phyloP scores from a whole-genome alignment of 2,888 invertebrate species.

The Polylopha cassiicola region DNA sequence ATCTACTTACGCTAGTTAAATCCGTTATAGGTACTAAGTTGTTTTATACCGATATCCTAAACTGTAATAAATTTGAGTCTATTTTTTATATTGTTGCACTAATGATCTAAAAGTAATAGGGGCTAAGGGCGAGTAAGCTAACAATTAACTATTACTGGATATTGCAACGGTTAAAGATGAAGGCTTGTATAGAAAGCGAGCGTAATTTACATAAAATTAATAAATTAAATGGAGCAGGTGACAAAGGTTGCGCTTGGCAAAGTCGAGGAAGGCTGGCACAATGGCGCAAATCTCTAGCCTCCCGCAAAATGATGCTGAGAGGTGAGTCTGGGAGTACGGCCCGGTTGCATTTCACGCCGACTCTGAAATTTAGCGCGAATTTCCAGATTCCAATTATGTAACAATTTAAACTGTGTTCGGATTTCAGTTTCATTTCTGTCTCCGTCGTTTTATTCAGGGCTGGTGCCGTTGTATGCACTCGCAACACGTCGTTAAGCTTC shows the following conservation, averaged over 20 bases:
- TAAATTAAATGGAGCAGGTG: constrained; percentile 4
- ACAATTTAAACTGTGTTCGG: constrained; percentile 33
- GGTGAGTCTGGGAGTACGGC: constrained; percentile 21
- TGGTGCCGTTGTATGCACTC: constrained; percentile 4
- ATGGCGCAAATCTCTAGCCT: constrained; percentile 4
- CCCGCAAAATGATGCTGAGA: constrained; percentile 5
- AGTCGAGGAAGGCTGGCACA: neutral
- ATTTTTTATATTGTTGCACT: too few relatives aligned
- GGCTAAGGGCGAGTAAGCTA: too few relatives aligned
- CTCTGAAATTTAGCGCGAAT: constrained; percentile 31
- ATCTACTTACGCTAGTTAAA: too few relatives aligned
- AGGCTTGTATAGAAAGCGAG: too few relatives aligned
- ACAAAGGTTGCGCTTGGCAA: constrained; percentile 4
- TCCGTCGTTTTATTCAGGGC: constrained; percentile 21
- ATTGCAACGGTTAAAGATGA: too few relatives aligned
- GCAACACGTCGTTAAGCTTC: too few relatives aligned
- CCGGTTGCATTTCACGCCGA: constrained; percentile 29
- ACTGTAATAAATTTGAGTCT: too few relatives aligned
- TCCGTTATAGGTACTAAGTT: too few relatives aligned
- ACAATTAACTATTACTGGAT: too few relatives aligned
- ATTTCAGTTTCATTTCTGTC: constrained; percentile 26
- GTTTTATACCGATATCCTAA: too few relatives aligned
- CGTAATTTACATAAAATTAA: neutral
- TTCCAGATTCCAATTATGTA: constrained; percentile 35
- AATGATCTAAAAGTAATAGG: too few relatives aligned